Percentiles rank a stretch among this genome's conserved stretches.
These are phyloP conservation scores for Pyrgus malvae DNA, from an alignment of 2,888 invertebrate species.

Conservation along the genomic window DNA sequence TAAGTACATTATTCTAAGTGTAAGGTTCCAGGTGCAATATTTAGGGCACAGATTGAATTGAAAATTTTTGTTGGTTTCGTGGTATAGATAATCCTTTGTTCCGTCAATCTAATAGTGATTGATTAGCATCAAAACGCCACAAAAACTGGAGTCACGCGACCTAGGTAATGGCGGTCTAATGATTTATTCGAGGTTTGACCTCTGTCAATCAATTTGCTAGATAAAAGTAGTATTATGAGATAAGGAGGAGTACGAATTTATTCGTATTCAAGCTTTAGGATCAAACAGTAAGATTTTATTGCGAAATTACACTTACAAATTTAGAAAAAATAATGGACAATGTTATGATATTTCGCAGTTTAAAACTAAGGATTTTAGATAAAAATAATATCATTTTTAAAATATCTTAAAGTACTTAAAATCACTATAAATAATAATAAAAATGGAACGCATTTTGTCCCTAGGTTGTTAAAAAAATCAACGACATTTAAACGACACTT, in stretches of 20 bases:
- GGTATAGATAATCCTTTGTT: constrained; percentile 21
- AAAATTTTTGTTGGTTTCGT: constrained; percentile 13
- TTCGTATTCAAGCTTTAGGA: background rate
- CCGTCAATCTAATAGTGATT: constrained; percentile 27
- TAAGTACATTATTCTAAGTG: no score
- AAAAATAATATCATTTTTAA: no score
- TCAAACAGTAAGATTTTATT: background rate
- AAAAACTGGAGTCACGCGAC: constrained; percentile 20
- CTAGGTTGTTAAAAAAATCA: no score
- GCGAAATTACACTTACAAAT: no score
- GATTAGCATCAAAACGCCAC: constrained; percentile 17
- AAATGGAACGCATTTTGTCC: no score
- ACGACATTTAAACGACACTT: no score
- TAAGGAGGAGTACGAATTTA: background rate
- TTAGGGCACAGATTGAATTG: constrained; percentile 11
- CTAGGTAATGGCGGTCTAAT: constrained; percentile 7
- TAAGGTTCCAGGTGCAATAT: constrained; percentile 3
- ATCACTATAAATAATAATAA: no score
- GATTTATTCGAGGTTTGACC: constrained; percentile 21
- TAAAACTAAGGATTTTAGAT: no score
- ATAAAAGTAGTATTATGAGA: constrained; percentile 4
- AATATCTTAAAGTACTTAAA: no score
- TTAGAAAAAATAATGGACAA: no score
- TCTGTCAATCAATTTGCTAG: constrained; percentile 22
- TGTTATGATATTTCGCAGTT: no score